Conservation (phyloP, 2,113 vertebrate genomes). For the Myotis brandtii region DNA sequence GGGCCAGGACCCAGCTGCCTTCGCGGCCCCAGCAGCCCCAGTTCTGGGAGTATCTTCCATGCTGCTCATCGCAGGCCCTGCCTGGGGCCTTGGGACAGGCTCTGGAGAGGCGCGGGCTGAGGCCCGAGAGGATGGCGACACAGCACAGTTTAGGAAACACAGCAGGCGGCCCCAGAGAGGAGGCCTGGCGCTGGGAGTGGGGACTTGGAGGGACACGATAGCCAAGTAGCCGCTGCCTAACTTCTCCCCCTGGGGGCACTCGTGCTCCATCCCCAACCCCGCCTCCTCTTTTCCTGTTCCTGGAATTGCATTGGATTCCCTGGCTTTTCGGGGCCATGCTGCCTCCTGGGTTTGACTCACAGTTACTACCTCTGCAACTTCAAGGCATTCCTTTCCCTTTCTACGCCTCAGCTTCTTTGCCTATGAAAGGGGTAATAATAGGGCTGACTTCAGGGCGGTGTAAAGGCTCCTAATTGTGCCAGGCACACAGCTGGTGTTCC, state of each 20-base stretch:
- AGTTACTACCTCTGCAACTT: not conserved
- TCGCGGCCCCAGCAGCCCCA: not conserved
- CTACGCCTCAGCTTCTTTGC: not conserved
- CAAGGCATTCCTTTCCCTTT: not conserved
- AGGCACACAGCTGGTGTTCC: not conserved
- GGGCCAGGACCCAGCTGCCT: not conserved
- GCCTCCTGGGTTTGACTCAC: not conserved
- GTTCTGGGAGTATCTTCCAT: not conserved
- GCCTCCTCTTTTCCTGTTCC: too few relatives aligned
- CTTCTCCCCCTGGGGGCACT: not conserved
- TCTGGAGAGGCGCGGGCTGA: not conserved
- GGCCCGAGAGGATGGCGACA: not conserved
- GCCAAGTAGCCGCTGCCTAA: not conserved
- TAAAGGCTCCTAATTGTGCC: too few relatives aligned
- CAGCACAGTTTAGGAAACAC: not conserved
- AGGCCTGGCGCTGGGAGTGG: not conserved
- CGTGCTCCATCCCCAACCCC: not conserved
- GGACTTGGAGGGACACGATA: fast-evolving
- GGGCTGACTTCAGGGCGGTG: not conserved
- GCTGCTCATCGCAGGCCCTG: not conserved
- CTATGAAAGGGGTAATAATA: not conserved
- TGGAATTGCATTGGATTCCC: not conserved
- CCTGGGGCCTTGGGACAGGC: not conserved
- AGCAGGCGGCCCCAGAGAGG: not conserved
- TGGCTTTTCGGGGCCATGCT: not conserved